Evolutionary conservation across 1,140 invertebrate genomes (phyloP).

Genomic region (Sarcophaga peregrina): DNA sequence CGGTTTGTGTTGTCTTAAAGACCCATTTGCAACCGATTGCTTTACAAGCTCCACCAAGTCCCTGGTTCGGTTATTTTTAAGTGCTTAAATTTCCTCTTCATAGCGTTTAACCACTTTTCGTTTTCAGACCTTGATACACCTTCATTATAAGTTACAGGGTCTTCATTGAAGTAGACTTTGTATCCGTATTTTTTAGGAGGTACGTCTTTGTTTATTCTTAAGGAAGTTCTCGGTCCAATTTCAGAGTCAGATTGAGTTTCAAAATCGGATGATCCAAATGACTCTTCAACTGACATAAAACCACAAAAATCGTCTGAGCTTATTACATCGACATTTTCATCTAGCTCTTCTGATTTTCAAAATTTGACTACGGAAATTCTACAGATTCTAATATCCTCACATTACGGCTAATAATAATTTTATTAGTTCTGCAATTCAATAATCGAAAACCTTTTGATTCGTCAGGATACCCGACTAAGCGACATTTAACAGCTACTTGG

Average conservation of each 20-base stretch:
- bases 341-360: no score
- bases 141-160: constrained; percentile 26
- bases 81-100: constrained; percentile 51
- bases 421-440: background rate
- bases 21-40: constrained; percentile 49
- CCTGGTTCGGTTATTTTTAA: constrained; percentile 51
- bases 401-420: constrained; percentile 18
- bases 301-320: no score
- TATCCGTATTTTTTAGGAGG: constrained; percentile 14
- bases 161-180: background rate
- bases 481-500: constrained; percentile 3
- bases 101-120: constrained; percentile 50
- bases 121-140: constrained; percentile 32
- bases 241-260: no score
- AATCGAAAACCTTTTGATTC: constrained; percentile 34
- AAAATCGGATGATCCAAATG: no score
- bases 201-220: constrained; percentile 36
- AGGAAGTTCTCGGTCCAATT: background rate
- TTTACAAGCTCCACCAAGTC: constrained; percentile 48
- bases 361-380: no score
- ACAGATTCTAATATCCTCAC: no score
- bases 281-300: no score
- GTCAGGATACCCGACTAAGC: constrained; percentile 2
- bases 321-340: no score
- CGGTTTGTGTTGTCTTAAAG: constrained; percentile 50